Percentiles rank a stretch among this genome's conserved stretches.
Evolutionary conservation across 2,113 vertebrate genomes (phyloP).

Genomic region (Balaenoptera acutorostrata): DNA sequence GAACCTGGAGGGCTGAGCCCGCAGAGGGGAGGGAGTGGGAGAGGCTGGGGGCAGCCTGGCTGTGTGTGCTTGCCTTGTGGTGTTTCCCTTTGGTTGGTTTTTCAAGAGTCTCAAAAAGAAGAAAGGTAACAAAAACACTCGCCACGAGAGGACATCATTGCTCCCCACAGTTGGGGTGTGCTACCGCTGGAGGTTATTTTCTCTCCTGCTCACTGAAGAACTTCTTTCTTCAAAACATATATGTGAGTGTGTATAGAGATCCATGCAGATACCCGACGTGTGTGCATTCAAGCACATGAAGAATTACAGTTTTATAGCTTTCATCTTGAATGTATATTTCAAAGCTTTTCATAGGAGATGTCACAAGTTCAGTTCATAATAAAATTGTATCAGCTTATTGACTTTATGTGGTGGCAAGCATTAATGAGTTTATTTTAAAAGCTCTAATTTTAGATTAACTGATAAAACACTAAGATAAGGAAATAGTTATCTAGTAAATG

Average conservation of each 20-base stretch:
- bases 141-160: neutral
- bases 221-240: neutral
- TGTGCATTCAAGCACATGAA: neutral
- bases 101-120: neutral
- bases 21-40: rapidly evolving
- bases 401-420: neutral
- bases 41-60: rapidly evolving
- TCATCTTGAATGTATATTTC: neutral
- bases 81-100: neutral
- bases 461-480: neutral
- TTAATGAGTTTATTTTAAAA: neutral
- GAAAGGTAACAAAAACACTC: neutral
- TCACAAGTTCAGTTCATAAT: neutral
- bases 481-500: neutral
- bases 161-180: neutral
- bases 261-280: neutral
- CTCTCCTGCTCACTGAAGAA: neutral
- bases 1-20: neutral
- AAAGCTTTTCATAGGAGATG: neutral
- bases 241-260: neutral
- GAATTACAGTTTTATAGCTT: neutral
- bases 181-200: neutral
- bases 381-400: neutral
- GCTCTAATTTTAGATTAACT: neutral
- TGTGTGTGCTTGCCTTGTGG: neutral